Evolutionary conservation across 2,797 vertebrate genomes (phyloP), one percentile per base, ranked within the genome.

Genomic region (Esox masquinongy): DNA sequence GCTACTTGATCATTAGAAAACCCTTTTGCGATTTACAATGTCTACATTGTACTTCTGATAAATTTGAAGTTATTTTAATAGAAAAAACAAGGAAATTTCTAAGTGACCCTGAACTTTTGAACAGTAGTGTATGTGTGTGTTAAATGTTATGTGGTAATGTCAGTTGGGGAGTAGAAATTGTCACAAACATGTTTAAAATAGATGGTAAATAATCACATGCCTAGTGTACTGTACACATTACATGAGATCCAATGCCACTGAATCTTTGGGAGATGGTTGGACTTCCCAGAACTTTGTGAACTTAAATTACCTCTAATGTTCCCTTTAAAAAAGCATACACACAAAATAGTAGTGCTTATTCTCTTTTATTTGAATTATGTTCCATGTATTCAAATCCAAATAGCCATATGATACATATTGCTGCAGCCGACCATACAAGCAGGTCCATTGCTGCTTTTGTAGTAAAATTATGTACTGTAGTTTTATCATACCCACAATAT

Each of bases 341-440:
- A 59, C 22, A 26, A 14, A 12, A 61, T 24, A 26, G 3, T 26
- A 24, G 24, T 61, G 9, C 56, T 12, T 49, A 79, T 49, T 34
- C 22, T 26, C 12, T 67, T 36, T 51, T 68, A 43, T 3, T 69
- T 11, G 7, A 34, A 71, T 77, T 16, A 49, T 72, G 49, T 34
- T 59, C 2, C 4, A 26, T 82, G 81, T 73, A 81, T 78, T 82
- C 61, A 53, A 29, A 59, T 66, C 64, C 7, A 72, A 34, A 14
- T 34, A 73, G 67, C 39, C 31, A 71, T 59, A 43, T 31, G 39
- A n/a, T 59, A 39, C 34, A 31, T 26, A 29, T 70, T 70, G 56
- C 59, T 43, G 49, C 22, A 61, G 56, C 11, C 7, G 15, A 67
- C 63, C 15, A 29, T 24, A 74, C 16, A 22, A 63, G 15, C 47